Base-by-base conservation (phyloP, 2,888 invertebrate genomes). In the Octonoba sinensis region DNA sequence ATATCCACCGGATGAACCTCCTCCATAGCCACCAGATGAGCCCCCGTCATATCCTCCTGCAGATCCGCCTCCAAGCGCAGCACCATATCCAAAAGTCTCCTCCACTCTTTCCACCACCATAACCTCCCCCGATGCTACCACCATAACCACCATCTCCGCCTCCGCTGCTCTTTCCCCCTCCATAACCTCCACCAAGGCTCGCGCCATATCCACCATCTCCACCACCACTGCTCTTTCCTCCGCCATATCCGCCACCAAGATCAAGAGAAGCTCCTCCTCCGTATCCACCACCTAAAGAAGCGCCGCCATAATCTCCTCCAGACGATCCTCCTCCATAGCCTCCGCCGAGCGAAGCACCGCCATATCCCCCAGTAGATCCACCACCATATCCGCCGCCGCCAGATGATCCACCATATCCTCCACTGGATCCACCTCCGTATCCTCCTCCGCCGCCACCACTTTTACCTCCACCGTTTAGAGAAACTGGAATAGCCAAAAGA, bases 401-500 rank as follows among this genome's bases (percentile, higher is more conserved):
- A 8, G 49, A 60, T n/a, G 66, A 60, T n/a, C 81, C 74, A 12
- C 81, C 74, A 20, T 54, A 57, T 12, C 74, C 74, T 20, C 59
- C 59, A n/a, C 57, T 56, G 20, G 3, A 49, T n/a, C 54, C 54
- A 4, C 60, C 71, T 36, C 59, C 78, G 22, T 57, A 54, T 16
- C 49, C 46, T 46, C 76, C 82, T 70, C 74, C 81, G 13, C 81
- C 70, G 15, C 81, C 74, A 12, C 81, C 74, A 20, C 59, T 64
- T 12, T 46, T 49, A 16, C 74, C 74, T 20, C 59, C 59, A n/a
- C 57, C 64, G 20, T 70, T 67, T 2, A 77, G 59, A 8, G 77
- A 77, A 12, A 77, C 77, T 1, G 77, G 77, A 49, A 77, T 77
- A 13, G 77, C 77, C 12, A 77, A 47, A 24, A 77, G 77, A 16